A percentile compares a stretch with the other conserved stretches of the same genome.
Evolutionary conservation across 2,797 vertebrate genomes (phyloP).

Genomic region (Myioborus melanocephalus): DNA sequence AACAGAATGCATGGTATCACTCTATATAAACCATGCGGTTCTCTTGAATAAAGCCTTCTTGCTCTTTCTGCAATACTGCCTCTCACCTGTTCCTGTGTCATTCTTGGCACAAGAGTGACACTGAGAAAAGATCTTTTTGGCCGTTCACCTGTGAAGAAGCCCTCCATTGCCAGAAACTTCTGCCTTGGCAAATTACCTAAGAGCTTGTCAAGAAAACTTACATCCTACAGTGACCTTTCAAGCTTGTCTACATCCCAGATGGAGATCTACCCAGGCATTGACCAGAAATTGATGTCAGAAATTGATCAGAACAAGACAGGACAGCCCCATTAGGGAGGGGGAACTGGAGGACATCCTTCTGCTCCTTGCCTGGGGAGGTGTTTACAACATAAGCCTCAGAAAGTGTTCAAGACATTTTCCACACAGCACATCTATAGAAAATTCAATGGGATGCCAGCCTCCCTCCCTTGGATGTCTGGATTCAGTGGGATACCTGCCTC

Average conservation of each 20-base stretch:
- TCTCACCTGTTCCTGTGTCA: background rate
- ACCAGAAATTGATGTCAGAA: background rate
- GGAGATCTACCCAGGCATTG: background rate
- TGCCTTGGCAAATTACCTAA: background rate
- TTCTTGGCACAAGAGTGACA: background rate
- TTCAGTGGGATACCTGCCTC: background rate
- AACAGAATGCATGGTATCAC: background rate
- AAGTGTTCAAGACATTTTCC: background rate
- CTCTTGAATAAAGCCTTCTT: background rate
- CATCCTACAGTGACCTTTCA: background rate
- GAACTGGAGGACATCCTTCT: background rate
- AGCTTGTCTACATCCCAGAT: background rate
- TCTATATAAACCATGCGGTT: fast-evolving
- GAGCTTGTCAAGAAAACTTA: background rate
- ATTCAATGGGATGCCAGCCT: background rate
- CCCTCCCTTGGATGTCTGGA: background rate
- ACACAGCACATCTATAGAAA: background rate
- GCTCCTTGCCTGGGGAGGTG: background rate
- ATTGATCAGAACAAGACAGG: background rate
- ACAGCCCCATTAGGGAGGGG: background rate
- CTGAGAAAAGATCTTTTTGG: background rate
- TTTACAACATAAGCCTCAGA: background rate
- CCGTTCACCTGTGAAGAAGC: background rate
- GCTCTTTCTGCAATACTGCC: background rate
- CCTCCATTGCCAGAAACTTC: background rate